A percentile compares a stretch with the other conserved stretches of the same genome.
Evolutionary conservation across 2,113 vertebrate species (phyloP).

Genomic region (Mus spicilegus): DNA sequence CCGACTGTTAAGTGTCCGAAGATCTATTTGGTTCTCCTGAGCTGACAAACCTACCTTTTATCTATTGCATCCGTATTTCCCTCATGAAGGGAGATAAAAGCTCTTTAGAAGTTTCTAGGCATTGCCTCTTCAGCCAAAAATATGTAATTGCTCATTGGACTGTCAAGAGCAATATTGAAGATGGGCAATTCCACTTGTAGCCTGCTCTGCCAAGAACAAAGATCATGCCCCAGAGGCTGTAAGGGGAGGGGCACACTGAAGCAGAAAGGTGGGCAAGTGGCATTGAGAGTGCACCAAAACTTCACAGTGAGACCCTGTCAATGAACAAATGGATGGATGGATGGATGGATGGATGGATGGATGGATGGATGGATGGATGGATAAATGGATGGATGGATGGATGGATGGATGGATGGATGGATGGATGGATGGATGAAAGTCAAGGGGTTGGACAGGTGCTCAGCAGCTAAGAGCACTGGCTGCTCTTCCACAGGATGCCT

Average conservation of each 20-base stretch:
- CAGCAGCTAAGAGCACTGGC: neutral
- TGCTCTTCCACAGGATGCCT: neutral
- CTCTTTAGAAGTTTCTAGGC: neutral
- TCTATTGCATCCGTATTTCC: neutral
- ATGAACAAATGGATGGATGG: too few species aligned
- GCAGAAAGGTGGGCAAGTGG: neutral
- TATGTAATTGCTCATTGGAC: conserved; percentile 59
- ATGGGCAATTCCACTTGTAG: conserved; percentile 33
- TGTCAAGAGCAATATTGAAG: conserved; percentile 51
- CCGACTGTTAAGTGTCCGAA: neutral
- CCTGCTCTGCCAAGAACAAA: neutral
- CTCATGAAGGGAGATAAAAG: conserved; percentile 49
- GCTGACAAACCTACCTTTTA: conserved; percentile 14
- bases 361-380: neutral
- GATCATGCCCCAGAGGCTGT: neutral
- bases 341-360: too few species aligned
- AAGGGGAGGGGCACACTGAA: neutral
- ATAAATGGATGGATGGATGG: too few species aligned
- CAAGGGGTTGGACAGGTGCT: neutral
- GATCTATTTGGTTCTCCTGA: neutral
- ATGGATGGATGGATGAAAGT: neutral
- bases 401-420: too few species aligned
- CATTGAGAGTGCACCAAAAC: neutral
- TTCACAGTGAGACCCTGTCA: neutral
- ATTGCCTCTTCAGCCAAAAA: conserved; percentile 56